Base-by-base conservation (phyloP, 2,888 invertebrate species). In the Synanthedon vespiformis region DNA sequence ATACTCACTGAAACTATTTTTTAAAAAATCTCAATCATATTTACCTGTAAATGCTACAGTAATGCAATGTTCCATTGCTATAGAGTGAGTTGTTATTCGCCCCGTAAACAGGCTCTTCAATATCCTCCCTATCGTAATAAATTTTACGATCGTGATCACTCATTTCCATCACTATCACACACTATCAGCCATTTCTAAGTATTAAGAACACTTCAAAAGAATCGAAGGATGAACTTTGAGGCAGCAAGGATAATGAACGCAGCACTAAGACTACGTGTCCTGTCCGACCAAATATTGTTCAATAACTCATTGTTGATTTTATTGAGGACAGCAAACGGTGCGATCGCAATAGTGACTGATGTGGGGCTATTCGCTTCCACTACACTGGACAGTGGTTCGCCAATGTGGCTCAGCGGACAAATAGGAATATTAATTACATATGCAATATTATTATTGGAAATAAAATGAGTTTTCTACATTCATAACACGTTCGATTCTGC, bases 31-130 rank as follows among this genome's bases (percentile, higher is more conserved):
- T 34, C 34, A 10, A 34, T 34, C 11, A 13, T 18, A n/a, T 48
- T 53, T 75, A 88, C 88, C 88, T 88, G 81, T 88, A 88, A 65
- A 88, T 87, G 58, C 88, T 88, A 74, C 89, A 89, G 77, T 90
- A 90, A 74, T 89, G 87, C 65, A 84, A 74, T 49, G 89, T 89
- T 65, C 89, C 89, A 79, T 89, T 89, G 74, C 89, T 89, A 67
- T 88, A 88, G 57, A 88, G 72, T 13, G 88, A 88, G 60, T 84
- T 83, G 59, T 87, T 83, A 58, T 82, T 80, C 12, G 80, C 74
- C 6, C 72, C 72, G 59, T 87, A 86, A 49, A 81, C 63, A 10
- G 72, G 69, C 55, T 82, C 84, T 55, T 80, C 77, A 27, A 63
- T 60, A 40, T 80, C 79, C 48, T 83, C 80, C 58, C 68, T 75